Evolutionary conservation across 2,797 vertebrate species (phyloP).

Genomic region (Cheirogaleus major): DNA sequence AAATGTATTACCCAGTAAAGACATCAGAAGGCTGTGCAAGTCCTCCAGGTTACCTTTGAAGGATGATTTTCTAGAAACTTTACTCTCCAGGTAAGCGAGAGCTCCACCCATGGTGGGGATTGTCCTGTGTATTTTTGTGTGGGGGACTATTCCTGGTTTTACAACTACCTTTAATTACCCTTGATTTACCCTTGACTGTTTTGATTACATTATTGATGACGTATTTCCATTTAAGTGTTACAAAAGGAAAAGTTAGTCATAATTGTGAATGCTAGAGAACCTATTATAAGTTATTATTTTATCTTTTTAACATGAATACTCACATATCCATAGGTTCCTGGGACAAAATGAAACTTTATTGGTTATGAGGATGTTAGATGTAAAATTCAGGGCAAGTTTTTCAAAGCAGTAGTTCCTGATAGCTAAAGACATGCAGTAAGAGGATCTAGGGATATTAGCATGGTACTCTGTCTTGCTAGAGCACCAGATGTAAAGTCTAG

Average conservation of each 20-base stretch:
- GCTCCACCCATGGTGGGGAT: not conserved
- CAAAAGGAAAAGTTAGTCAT: slow-evolving; percentile 35
- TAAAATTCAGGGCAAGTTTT: slow-evolving; percentile 48
- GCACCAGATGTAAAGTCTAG: not conserved
- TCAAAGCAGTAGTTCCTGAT: not conserved
- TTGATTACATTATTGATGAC: not conserved
- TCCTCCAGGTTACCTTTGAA: slow-evolving; percentile 90
- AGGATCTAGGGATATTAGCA: not conserved
- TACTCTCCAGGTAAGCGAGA: slow-evolving; percentile 89
- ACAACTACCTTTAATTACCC: not conserved
- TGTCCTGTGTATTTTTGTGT: slow-evolving; percentile 39
- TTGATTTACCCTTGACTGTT: not conserved
- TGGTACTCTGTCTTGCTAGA: not conserved
- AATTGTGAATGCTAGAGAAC: slow-evolving; percentile 34
- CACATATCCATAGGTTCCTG: not conserved
- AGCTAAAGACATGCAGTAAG: not conserved
- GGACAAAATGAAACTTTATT: slow-evolving; percentile 7
- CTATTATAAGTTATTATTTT: slow-evolving; percentile 24
- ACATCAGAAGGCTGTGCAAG: slow-evolving; percentile 90
- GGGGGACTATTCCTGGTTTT: not conserved
- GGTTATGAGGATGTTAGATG: not conserved
- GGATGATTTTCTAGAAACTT: slow-evolving; percentile 87
- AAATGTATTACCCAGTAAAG: slow-evolving; percentile 86
- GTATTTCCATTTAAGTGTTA: slow-evolving; percentile 10
- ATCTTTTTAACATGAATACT: slow-evolving; percentile 33